Base-by-base conservation (phyloP, 2,797 vertebrate genomes). In the Myotis vivesi region DNA sequence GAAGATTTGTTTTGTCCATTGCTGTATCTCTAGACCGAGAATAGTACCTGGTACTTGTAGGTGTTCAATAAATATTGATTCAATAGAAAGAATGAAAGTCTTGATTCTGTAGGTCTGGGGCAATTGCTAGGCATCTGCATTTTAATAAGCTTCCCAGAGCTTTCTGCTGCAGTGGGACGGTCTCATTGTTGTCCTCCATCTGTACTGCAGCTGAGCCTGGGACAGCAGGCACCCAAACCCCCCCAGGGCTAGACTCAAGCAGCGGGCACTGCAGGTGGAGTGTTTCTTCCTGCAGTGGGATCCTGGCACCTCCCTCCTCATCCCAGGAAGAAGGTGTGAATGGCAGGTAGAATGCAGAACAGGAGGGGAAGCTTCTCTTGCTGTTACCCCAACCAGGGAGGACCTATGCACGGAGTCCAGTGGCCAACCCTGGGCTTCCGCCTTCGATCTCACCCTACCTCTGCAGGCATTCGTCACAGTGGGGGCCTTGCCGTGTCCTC, bases 371-470 rank as follows among this genome's bases (percentile, higher is more conserved):
- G 49, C 11, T 69, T 71, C 46, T 84, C 49, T 41, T 59, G 38
- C 33, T 59, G 7, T 30, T 57, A 33, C 16, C 66, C 20, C 17
- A 12, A 0, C 30, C 33, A 75, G 62, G 9, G 36, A 51, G 28
- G 66, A 38, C 33, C 66, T 41, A 0, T 6, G 23, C 36, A 36
- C 12, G 0, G n/a, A 19, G n/a, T 30, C 71, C 64, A 25, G 44
- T 0, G 77, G 22, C 51, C 16, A 46, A 2, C n/a, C 16, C 22
- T 5, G 33, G 41, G 30, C 25, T 10, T 57, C 38, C 6, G 30
- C 17, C 11, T 59, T 4, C 25, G 3, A 0, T 11, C 23, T 53
- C 12, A 3, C 36, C 30, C 25, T 36, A 20, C 9, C 8, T n/a
- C 71, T 53, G 41, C 16, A 68, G 62, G n/a, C 19, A 0, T 30